Evolutionary conservation across 2,797 vertebrate genomes (phyloP).

Genomic region (Rhadinocentrus ornatus): DNA sequence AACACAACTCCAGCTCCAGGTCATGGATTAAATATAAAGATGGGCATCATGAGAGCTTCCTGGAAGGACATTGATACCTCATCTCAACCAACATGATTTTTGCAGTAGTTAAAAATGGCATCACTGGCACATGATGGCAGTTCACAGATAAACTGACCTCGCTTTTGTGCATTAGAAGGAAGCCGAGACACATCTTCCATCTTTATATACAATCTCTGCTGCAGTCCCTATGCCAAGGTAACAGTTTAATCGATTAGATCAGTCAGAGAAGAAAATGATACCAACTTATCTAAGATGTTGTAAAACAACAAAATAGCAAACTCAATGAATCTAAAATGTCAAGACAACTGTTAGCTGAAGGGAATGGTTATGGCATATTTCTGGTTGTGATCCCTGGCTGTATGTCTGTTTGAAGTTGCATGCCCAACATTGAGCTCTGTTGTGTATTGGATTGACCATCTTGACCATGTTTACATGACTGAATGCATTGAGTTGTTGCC

Average conservation of each 20-base stretch:
- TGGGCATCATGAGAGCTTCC: constrained; percentile 15
- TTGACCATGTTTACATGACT: too few relatives aligned
- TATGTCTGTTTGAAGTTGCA: neutral
- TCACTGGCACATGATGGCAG: neutral
- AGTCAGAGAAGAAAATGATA: neutral
- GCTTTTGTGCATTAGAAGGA: neutral
- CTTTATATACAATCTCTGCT: constrained; percentile 5
- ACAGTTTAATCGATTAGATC: neutral
- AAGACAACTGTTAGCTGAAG: neutral
- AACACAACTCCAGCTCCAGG: too few relatives aligned
- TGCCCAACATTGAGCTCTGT: neutral
- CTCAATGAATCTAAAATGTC: neutral
- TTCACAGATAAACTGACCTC: neutral
- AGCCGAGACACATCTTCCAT: neutral
- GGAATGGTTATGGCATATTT: neutral
- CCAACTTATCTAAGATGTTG: neutral
- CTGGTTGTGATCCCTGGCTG: neutral
- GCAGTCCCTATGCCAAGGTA: neutral
- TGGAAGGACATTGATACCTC: constrained; percentile 8
- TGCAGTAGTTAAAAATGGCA: neutral
- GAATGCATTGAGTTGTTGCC: too few relatives aligned
- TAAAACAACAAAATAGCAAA: neutral
- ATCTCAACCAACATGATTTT: neutral
- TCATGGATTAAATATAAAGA: constrained; percentile 4
- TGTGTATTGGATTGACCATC: neutral